phyloP scores from a whole-genome alignment of 1,140 invertebrate species.

The Zaprionus lachaisei region DNA sequence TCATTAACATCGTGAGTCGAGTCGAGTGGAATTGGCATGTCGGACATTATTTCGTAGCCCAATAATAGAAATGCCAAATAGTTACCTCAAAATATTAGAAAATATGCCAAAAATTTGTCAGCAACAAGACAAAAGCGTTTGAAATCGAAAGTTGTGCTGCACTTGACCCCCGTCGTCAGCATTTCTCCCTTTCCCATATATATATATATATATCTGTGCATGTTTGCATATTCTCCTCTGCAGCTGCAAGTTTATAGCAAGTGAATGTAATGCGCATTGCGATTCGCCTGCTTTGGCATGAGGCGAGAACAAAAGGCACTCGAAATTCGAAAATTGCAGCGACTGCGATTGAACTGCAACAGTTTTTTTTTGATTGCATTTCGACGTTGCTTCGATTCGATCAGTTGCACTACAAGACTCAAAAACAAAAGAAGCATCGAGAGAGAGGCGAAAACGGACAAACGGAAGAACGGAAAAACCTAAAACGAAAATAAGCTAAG shows the following conservation, averaged over 20 bases:
- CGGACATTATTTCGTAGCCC: background rate
- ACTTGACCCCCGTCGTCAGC: background rate
- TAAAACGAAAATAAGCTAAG: slow-evolving; percentile 7
- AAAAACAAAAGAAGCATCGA: slow-evolving; percentile 63
- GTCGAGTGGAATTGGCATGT: background rate
- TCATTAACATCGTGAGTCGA: background rate
- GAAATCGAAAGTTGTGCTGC: slow-evolving; percentile 67
- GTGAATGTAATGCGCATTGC: slow-evolving; percentile 38
- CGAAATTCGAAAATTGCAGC: slow-evolving; percentile 26
- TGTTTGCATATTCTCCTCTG: background rate
- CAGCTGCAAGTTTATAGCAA: background rate
- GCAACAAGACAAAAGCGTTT: slow-evolving; percentile 29
- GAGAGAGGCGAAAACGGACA: background rate
- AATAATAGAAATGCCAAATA: slow-evolving; percentile 36
- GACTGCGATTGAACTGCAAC: slow-evolving; percentile 51
- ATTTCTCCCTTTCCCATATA: background rate
- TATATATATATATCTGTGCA: background rate
- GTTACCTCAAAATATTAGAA: slow-evolving; percentile 46
- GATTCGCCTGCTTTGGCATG: slow-evolving; percentile 46
- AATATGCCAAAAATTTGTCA: slow-evolving; percentile 75
- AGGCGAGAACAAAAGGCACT: slow-evolving; percentile 42
- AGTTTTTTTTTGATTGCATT: slow-evolving; percentile 69
- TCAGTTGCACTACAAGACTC: slow-evolving; percentile 73
- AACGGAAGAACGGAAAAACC: background rate
- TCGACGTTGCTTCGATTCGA: slow-evolving; percentile 59